A percentile compares a stretch with the other conserved stretches of the same genome.
Evolutionary conservation across 2,888 invertebrate genomes (phyloP).

Genomic region (Acanthoscelides obtectus): DNA sequence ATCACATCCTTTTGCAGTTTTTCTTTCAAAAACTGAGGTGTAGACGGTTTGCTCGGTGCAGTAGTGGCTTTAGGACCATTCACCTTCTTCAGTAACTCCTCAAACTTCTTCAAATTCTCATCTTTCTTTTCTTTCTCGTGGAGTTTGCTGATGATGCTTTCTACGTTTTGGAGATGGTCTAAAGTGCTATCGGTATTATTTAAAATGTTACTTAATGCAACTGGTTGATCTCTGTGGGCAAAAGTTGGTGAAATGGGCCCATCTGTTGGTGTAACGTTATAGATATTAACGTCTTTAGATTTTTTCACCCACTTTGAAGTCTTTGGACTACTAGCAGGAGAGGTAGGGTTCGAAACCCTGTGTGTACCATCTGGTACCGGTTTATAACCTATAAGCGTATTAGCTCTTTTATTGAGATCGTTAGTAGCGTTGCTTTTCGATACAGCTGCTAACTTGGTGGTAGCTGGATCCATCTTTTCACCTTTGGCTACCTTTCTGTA

Average conservation of each 20-base stretch:
- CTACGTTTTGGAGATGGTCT: slow-evolving; percentile 44
- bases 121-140: slow-evolving; percentile 37
- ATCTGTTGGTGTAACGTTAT: slow-evolving; percentile 29
- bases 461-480: slow-evolving; percentile 26
- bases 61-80: slow-evolving; percentile 11
- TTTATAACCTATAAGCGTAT: slow-evolving; percentile 52
- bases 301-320: slow-evolving; percentile 29
- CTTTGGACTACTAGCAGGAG: slow-evolving; percentile 24
- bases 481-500: slow-evolving; percentile 31
- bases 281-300: slow-evolving; percentile 37
- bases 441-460: slow-evolving; percentile 22
- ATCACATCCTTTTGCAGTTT: slow-evolving; percentile 1
- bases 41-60: neutral
- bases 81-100: slow-evolving; percentile 34
- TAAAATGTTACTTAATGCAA: slow-evolving; percentile 30
- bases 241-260: slow-evolving; percentile 9
- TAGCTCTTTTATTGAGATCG: slow-evolving; percentile 42
- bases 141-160: slow-evolving; percentile 40
- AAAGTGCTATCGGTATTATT: slow-evolving; percentile 32
- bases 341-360: slow-evolving; percentile 33
- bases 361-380: slow-evolving; percentile 50
- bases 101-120: slow-evolving; percentile 42
- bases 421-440: slow-evolving; percentile 42
- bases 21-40: slow-evolving; percentile 4
- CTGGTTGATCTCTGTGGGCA: slow-evolving; percentile 8